Percentiles rank a stretch among this genome's conserved stretches.
Conservation (phyloP, 1,140 invertebrate species). For the Lysiphlebus fabarum region DNA sequence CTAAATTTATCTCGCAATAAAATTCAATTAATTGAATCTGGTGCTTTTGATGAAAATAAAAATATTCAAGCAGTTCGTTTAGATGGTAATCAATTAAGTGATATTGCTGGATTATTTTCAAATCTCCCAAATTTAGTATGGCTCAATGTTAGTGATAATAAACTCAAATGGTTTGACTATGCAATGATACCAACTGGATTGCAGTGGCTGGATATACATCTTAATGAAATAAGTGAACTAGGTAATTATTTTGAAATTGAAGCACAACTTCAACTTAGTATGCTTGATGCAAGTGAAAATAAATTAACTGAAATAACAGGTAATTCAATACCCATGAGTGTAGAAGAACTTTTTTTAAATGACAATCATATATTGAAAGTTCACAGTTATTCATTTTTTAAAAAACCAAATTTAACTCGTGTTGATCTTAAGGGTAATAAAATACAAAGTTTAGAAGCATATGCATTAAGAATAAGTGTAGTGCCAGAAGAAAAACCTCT, state of each 20-base stretch:
- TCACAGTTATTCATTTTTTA: slow-evolving; percentile 89
- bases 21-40: slow-evolving; percentile 79
- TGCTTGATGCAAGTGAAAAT: slow-evolving; percentile 84
- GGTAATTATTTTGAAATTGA: slow-evolving; percentile 90
- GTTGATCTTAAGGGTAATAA: slow-evolving; percentile 84
- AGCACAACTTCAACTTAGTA: slow-evolving; percentile 74
- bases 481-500: slow-evolving; percentile 72
- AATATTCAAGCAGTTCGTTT: slow-evolving; percentile 83
- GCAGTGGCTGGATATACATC: slow-evolving; percentile 86
- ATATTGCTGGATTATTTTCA: slow-evolving; percentile 79
- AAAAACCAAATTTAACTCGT: slow-evolving; percentile 83
- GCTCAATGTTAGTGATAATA: slow-evolving; percentile 90
- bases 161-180: slow-evolving; percentile 85
- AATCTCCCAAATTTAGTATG: slow-evolving; percentile 84
- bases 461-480: slow-evolving; percentile 78
- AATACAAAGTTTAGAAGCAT: slow-evolving; percentile 79
- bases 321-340: slow-evolving; percentile 80
- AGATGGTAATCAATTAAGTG: slow-evolving; percentile 82
- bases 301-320: slow-evolving; percentile 81
- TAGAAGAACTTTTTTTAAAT: slow-evolving; percentile 79
- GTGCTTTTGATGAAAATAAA: slow-evolving; percentile 78
- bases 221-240: slow-evolving; percentile 81
- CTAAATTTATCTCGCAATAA: slow-evolving; percentile 85
- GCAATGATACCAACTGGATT: slow-evolving; percentile 84
- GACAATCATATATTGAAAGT: slow-evolving; percentile 85